Evolutionary conservation across 2,888 invertebrate genomes (phyloP).

Genomic region (Arrhopalites spinosus): DNA sequence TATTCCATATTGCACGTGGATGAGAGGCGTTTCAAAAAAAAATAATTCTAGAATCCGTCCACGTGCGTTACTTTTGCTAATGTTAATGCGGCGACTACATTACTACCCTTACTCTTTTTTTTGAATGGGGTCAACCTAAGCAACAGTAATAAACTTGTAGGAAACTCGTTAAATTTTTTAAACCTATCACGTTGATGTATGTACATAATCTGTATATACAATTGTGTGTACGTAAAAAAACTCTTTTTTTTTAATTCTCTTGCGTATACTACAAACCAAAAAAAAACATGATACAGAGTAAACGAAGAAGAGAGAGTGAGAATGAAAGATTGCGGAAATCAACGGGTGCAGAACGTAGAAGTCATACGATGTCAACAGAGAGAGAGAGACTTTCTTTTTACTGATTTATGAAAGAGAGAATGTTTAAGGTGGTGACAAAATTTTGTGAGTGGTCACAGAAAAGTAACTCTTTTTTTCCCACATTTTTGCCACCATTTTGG

Average conservation of each 20-base stretch:
- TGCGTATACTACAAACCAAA: background rate
- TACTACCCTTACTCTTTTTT: background rate
- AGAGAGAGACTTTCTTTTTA: background rate
- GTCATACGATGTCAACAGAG: background rate
- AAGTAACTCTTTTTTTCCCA: background rate
- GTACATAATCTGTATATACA: background rate
- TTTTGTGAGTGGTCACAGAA: too few relatives aligned
- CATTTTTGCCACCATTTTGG: too few relatives aligned
- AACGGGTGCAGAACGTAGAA: background rate
- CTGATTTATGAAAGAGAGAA: background rate
- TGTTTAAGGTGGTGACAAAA: background rate
- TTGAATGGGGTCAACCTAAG: conserved; percentile 6
- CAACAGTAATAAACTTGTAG: background rate
- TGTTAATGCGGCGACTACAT: conserved; percentile 1
- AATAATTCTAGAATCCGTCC: background rate
- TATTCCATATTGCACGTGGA: background rate
- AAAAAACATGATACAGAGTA: background rate
- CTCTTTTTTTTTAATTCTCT: too few relatives aligned
- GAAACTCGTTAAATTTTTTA: too few relatives aligned
- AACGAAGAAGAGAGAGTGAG: background rate
- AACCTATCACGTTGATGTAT: background rate
- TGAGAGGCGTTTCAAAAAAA: background rate
- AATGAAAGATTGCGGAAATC: background rate
- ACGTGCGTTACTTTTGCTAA: background rate
- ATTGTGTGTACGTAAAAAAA: background rate